Evolutionary conservation across 2,888 invertebrate genomes (phyloP).

Genomic region (Boloria euphrosyne): DNA sequence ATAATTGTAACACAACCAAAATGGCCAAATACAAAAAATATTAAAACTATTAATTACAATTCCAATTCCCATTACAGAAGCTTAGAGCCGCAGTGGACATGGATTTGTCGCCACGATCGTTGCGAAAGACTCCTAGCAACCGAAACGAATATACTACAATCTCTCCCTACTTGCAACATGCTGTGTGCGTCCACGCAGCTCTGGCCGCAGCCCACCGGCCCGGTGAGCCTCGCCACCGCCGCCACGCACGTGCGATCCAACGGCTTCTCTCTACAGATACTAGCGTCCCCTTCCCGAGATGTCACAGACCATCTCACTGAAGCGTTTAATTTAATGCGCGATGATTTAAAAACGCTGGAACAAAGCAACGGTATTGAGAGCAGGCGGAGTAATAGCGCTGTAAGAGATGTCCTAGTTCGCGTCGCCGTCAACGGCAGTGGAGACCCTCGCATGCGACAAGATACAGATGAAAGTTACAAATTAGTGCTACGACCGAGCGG

Average conservation of each 20-base stretch:
- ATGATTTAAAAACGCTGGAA: slow-evolving; percentile 76
- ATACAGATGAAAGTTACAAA: slow-evolving; percentile 89
- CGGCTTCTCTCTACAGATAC: slow-evolving; percentile 73
- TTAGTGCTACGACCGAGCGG: slow-evolving; percentile 81
- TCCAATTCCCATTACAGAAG: slow-evolving; percentile 62
- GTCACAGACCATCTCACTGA: slow-evolving; percentile 68
- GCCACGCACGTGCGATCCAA: slow-evolving; percentile 83
- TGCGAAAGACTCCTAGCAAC: slow-evolving; percentile 84
- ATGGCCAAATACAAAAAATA: not conserved
- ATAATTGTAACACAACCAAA: too few species aligned
- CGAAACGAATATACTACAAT: slow-evolving; percentile 73
- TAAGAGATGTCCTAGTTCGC: slow-evolving; percentile 64
- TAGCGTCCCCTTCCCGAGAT: slow-evolving; percentile 61
- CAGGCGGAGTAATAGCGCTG: slow-evolving; percentile 33
- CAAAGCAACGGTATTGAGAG: slow-evolving; percentile 56
- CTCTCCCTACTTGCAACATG: slow-evolving; percentile 89
- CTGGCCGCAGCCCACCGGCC: slow-evolving; percentile 91
- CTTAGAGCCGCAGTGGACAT: slow-evolving; percentile 86
- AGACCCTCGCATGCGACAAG: slow-evolving; percentile 83
- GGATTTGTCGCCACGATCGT: slow-evolving; percentile 86
- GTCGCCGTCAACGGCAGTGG: slow-evolving; percentile 79
- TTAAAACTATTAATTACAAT: not conserved
- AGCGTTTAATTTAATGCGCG: slow-evolving; percentile 78
- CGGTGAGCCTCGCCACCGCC: slow-evolving; percentile 84
- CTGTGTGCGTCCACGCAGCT: slow-evolving; percentile 88